phyloP scores from a whole-genome alignment of 1,140 invertebrate species.

The Pollicipes pollicipes region DNA sequence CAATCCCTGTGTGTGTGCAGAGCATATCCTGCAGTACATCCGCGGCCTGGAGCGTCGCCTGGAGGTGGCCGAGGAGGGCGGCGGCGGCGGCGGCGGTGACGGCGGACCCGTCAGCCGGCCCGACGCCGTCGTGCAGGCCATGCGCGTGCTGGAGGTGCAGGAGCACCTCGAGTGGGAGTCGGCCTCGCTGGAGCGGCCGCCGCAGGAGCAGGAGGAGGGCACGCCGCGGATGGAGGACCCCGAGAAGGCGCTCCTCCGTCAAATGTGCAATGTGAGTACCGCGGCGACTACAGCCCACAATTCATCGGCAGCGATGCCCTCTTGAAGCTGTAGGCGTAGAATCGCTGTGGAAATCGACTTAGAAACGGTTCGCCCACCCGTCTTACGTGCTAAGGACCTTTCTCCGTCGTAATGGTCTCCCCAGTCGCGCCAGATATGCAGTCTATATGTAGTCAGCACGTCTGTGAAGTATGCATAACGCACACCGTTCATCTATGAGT shows the following conservation, averaged over 20 bases:
- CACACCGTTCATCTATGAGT: too few species aligned
- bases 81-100: background rate
- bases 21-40: constrained; percentile 3
- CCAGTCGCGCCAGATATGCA: too few species aligned
- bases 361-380: too few species aligned
- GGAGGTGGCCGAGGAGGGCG: background rate
- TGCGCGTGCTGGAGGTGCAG: constrained; percentile 76
- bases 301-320: too few species aligned
- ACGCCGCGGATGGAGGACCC: constrained; percentile 51
- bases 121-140: constrained; percentile 71
- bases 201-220: constrained; percentile 20
- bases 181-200: constrained; percentile 19
- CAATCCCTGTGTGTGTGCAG: background rate
- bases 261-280: constrained; percentile 92
- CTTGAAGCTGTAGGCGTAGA: too few species aligned
- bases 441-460: too few species aligned
- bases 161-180: constrained; percentile 59
- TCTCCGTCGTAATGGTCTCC: too few species aligned
- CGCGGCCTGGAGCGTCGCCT: background rate
- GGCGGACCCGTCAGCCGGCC: constrained; percentile 34
- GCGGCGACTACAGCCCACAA: too few species aligned
- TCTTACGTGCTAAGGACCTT: too few species aligned
- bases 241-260: constrained; percentile 78
- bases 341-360: too few species aligned
- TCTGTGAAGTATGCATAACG: too few species aligned